Conservation (phyloP, 2,888 invertebrate genomes). For the Leistus spinibarbis region DNA sequence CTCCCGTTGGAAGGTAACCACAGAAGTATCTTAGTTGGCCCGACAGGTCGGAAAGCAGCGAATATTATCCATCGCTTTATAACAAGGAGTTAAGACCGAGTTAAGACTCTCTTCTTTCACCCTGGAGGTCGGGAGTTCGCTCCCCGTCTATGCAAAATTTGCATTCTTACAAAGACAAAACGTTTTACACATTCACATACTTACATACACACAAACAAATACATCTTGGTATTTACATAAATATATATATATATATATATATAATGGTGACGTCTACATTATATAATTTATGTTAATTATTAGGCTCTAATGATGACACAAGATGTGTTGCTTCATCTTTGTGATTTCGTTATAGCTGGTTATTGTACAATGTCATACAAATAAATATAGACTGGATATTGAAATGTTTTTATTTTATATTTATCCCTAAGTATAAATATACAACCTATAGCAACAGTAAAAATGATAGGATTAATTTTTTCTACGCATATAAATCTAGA, state of each 20-base stretch:
- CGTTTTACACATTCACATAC: constrained; percentile 29
- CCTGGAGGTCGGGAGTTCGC: neutral
- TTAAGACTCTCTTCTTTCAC: no score
- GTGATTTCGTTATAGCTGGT: constrained; percentile 32
- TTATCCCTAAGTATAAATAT: no score
- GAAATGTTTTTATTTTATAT: neutral
- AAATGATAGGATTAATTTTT: no score
- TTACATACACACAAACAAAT: constrained; percentile 1
- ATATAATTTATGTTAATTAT: constrained; percentile 34
- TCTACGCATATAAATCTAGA: no score
- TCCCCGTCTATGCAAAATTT: neutral
- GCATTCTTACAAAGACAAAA: no score
- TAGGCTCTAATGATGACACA: constrained; percentile 32
- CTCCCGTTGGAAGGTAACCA: constrained; percentile 82
- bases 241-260: no score
- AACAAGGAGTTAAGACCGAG: constrained; percentile 8
- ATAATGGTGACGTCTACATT: neutral
- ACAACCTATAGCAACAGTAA: no score
- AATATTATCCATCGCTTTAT: constrained; percentile 55
- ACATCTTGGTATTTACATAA: neutral
- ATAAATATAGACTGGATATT: constrained; percentile 8
- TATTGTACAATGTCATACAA: constrained; percentile 20
- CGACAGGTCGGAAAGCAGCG: constrained; percentile 75
- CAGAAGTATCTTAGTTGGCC: constrained; percentile 83
- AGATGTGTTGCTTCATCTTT: constrained; percentile 31